Conservation (phyloP, 2,888 invertebrate species). For the Drosophila neoperkinsi region DNA sequence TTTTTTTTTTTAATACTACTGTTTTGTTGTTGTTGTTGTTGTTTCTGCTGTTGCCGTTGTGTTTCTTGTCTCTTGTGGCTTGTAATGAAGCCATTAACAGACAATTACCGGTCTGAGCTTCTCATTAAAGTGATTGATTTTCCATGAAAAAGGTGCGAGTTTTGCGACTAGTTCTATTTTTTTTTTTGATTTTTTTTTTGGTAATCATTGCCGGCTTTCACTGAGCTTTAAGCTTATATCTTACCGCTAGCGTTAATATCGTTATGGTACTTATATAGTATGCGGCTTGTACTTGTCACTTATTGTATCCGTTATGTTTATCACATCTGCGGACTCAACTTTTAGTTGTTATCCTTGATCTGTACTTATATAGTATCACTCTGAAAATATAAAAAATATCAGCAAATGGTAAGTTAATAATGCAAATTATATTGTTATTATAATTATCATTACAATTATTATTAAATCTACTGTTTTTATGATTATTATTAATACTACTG, state of each 20-base stretch:
- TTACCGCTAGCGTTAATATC: background rate
- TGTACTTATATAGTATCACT: background rate
- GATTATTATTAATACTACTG: background rate
- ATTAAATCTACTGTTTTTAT: background rate
- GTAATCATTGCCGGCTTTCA: conserved; percentile 45
- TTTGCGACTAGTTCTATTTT: conserved; percentile 25
- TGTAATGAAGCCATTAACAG: conserved; percentile 74
- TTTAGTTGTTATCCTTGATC: background rate
- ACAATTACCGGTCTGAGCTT: conserved; percentile 59
- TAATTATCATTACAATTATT: background rate
- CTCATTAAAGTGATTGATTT: conserved; percentile 63
- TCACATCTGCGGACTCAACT: background rate
- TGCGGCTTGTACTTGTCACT: background rate
- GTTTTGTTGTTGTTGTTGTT: conserved; percentile 27
- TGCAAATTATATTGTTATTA: background rate
- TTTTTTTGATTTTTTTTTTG: background rate
- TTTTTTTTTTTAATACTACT: conserved; percentile 51
- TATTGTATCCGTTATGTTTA: background rate
- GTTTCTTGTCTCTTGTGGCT: conserved; percentile 39
- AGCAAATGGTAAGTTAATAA: background rate
- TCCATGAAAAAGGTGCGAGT: conserved; percentile 4
- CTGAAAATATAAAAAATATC: background rate
- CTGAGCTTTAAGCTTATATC: conserved; percentile 28
- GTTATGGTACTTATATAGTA: background rate
- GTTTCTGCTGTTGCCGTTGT: conserved; percentile 11